A percentile compares a stretch with the other conserved stretches of the same genome.
These are phyloP conservation scores for Brachionichthys hirsutus DNA, from an alignment of 2,113 vertebrate species.

Conservation along the genomic window DNA sequence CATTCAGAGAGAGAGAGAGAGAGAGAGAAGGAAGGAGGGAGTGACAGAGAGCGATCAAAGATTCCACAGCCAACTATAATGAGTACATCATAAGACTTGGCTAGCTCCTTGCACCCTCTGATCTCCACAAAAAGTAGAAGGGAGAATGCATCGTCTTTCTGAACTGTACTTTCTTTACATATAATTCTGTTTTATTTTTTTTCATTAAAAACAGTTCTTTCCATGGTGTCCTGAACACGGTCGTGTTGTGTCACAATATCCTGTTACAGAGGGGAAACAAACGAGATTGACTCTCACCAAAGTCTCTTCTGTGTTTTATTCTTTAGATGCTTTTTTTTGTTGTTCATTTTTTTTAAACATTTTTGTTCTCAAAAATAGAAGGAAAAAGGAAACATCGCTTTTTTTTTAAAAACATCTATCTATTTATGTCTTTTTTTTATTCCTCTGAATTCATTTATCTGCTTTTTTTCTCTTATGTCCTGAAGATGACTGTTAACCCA, in stretches of 20 bases:
- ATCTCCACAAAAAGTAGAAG: slow-evolving; percentile 58
- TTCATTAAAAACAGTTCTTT: slow-evolving; percentile 68
- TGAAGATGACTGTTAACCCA: slow-evolving; percentile 84
- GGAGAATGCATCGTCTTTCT: slow-evolving; percentile 71
- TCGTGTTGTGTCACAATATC: slow-evolving; percentile 74
- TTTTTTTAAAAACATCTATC: slow-evolving; percentile 82
- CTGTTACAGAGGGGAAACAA: slow-evolving; percentile 73
- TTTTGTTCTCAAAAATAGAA: slow-evolving; percentile 92
- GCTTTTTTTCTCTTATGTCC: slow-evolving; percentile 78
- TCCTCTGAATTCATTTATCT: slow-evolving; percentile 74
- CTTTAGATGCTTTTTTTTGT: slow-evolving; percentile 77
- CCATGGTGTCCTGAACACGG: slow-evolving; percentile 74
- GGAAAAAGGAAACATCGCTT: slow-evolving; percentile 82
- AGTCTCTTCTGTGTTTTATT: slow-evolving; percentile 73
- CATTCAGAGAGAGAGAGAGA: slow-evolving; percentile 49
- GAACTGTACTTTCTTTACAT: slow-evolving; percentile 64
- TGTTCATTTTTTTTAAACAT: slow-evolving; percentile 57
- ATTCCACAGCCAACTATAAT: slow-evolving; percentile 63
- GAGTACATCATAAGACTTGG: slow-evolving; percentile 59
- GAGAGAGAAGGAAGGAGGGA: slow-evolving; percentile 41
- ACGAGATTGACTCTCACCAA: slow-evolving; percentile 68
- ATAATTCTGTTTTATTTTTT: slow-evolving; percentile 43
- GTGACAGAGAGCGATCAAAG: slow-evolving; percentile 66
- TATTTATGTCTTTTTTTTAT: slow-evolving; percentile 66
- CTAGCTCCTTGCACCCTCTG: slow-evolving; percentile 51